Evolutionary conservation across 2,888 invertebrate species (phyloP), one percentile per base, ranked within the genome.

Genomic region (Steinernema carpocapsae): DNA sequence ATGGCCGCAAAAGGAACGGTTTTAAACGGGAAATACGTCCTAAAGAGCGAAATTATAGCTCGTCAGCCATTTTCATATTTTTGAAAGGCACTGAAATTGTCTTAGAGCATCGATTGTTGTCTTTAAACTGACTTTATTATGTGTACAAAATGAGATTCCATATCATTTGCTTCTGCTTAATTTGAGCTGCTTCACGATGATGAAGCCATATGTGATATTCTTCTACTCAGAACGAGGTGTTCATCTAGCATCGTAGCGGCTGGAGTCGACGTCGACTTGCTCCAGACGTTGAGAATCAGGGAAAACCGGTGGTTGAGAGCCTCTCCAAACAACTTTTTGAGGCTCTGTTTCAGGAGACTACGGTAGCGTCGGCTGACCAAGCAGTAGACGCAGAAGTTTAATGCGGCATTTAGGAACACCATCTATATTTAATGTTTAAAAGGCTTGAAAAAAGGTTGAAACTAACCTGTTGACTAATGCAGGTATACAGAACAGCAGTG

Each of bases 351-450:
- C 1, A 82, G 72, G 12, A 86, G 76, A 19, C 75, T 74, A 12
- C 87, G 80, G 74, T 85, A 87, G 32, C 87, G 76, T 42, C 79
- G 79, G 6, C 86, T 86, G 4, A 87, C 87, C 10, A 87, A 81
- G 72, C 86, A 87, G 76, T 87, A 87, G 29, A 87, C 76, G 70
- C 82, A 83, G 76, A 87, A 87, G 72, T 87, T 87, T 51, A 87
- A 80, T 12, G 86, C 84, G 1, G 87, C 87, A 73, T 87, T 87
- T 42, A 87, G 76, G 75, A 87, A 87, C 10, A 87, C 85, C 71
- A 87, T 76, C 82, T 84, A 76, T 75, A 83, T n/a, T 14, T 1
- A 17, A 77, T 72, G 1, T 10, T 26, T 17, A n/a, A n/a, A n/a
- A 42, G 24, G 42, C 48, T 19, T 24, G 51, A 37, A 37, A 6